Base-by-base conservation (phyloP, 2,888 invertebrate species). In the Lithophane leautieri region DNA sequence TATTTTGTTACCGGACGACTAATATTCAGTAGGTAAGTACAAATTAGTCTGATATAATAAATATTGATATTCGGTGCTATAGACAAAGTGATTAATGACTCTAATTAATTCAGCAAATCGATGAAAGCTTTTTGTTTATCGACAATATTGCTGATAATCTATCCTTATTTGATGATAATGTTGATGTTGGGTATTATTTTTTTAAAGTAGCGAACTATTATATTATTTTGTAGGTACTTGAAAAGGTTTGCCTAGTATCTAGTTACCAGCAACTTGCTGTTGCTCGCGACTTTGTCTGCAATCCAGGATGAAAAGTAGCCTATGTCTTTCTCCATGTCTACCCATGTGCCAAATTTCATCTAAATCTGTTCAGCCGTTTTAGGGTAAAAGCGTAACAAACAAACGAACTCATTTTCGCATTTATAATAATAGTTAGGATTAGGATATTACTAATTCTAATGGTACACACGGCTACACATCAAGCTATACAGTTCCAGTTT, bases 41-140 rank as follows among this genome's bases (percentile, higher is more conserved):
- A 58, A 82, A 85, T 85, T 69, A 67, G 68, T 78, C 70, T 62
- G 71, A 65, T 70, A 12, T 89, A 88, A 91, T 91, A 87, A 87
- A 89, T 89, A 90, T 89, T 86, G 86, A 89, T 89, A 87, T 56
- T 63, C 61, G 44, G 62, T 52, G 70, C 70, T 78, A 78, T 76
- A 75, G 70, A 72, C 71, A 81, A 68, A 76, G 69, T 85, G 87
- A 90, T 88, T 78, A 85, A 75, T 70, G 50, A 47, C 34, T 60
- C 25, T 70, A 28, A 84, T 71, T 76, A 71, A 70, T 76, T 42
- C 47, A 12, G 62, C 0, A 14, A 63, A 66, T 63, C 58, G 68
- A 71, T 73, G 25, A 61, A 34, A 61, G 63, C 66, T 66, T 73
- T 81, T 72, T 69, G 58, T 72, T 71, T 66, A 70, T 70, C 47